Evolutionary conservation across 2,888 invertebrate species (phyloP).

Genomic region (Xestia xanthographa): DNA sequence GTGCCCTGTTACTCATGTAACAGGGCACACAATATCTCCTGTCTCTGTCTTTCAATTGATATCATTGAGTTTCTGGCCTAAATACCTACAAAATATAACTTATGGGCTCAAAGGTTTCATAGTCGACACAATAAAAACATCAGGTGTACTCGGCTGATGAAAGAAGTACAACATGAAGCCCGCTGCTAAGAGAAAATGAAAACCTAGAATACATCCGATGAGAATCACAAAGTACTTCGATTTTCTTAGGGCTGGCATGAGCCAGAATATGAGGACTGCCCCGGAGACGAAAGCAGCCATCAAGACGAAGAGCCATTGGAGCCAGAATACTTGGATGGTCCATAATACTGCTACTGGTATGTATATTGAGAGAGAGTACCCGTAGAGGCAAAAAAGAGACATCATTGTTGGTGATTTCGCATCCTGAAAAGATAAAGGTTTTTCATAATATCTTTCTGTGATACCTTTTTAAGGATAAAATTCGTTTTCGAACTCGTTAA

Average conservation of each 20-base stretch:
- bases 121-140: constrained; percentile 65
- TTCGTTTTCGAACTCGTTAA: background rate
- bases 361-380: constrained; percentile 98
- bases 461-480: background rate
- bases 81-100: constrained; percentile 1
- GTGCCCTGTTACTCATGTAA: too few species aligned
- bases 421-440: constrained; percentile 80
- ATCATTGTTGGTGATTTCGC: constrained; percentile 92
- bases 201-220: constrained; percentile 91
- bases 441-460: background rate
- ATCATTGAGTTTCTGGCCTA: constrained; percentile 3
- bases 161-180: constrained; percentile 97
- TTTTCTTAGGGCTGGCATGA: constrained; percentile 94
- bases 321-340: constrained; percentile 95
- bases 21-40: background rate
- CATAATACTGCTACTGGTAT: constrained; percentile 98
- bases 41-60: background rate
- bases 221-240: constrained; percentile 89
- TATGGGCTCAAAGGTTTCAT: constrained; percentile 59
- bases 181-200: constrained; percentile 95
- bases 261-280: constrained; percentile 94
- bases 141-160: constrained; percentile 88
- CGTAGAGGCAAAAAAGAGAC: constrained; percentile 98
- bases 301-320: constrained; percentile 97
- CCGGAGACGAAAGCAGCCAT: constrained; percentile 96